These are phyloP conservation scores for Suillia variegata DNA, from an alignment of 2,888 invertebrate species.

Conservation along the genomic window DNA sequence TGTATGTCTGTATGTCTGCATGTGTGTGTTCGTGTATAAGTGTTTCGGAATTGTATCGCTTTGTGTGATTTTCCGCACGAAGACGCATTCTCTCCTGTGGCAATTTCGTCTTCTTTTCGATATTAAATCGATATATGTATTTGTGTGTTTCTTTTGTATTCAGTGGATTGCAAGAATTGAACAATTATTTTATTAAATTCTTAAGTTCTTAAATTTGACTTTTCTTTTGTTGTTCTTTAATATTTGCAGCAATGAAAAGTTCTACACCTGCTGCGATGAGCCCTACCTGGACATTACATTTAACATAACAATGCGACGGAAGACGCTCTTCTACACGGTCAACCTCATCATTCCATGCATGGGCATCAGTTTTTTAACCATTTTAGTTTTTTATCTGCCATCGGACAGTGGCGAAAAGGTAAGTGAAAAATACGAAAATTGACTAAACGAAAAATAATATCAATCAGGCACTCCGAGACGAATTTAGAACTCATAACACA, in stretches of 20 bases:
- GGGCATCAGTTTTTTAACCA: conserved; percentile 95
- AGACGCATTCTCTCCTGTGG: too few species aligned
- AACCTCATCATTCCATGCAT: conserved; percentile 97
- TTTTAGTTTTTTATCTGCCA: conserved; percentile 95
- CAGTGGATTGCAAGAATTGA: neutral
- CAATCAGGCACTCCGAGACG: too few species aligned
- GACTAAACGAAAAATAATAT: neutral
- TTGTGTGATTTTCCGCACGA: too few species aligned
- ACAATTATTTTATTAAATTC: neutral
- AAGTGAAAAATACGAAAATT: too few species aligned
- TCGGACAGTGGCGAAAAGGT: conserved; percentile 98
- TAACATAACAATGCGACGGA: conserved; percentile 95
- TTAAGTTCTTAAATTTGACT: neutral
- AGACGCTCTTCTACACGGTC: conserved; percentile 95
- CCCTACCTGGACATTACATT: conserved; percentile 96
- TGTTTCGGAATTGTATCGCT: conserved; percentile 28
- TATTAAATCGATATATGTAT: too few species aligned
- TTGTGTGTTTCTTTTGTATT: conserved; percentile 23
- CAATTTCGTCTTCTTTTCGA: too few species aligned
- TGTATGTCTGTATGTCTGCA: too few species aligned
- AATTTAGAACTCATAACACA: too few species aligned
- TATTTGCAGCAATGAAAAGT: conserved; percentile 80
- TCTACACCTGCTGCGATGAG: conserved; percentile 96
- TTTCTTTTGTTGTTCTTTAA: conserved; percentile 11
- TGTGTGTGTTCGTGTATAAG: conserved; percentile 26